Evolutionary conservation across 2,888 invertebrate genomes (phyloP), one percentile per base, ranked within the genome.

Genomic region (Rapana venosa): DNA sequence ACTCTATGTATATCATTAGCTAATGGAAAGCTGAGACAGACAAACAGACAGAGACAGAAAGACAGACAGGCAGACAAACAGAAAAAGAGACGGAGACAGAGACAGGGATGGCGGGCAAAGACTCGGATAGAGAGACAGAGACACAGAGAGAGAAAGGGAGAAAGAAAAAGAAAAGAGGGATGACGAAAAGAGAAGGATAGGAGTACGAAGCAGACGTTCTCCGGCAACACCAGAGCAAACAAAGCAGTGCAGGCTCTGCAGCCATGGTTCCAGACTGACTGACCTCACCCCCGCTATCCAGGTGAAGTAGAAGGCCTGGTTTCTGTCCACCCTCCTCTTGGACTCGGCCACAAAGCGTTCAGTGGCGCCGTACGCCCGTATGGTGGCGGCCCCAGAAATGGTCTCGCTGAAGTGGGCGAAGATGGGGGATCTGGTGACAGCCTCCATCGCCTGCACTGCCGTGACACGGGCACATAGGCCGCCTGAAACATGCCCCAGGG

Each of bases 281-380:
- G 6, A 83, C 83, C 83, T 83, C 11, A 83, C 22, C 15, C 81
- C 83, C 26, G 83, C 83, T 20, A 83, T 22, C 47, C 83, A 83
- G 47, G 94, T 93, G 92, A 94, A 96, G 74, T 93, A 94, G 96
- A 98, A 98, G 86, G 98, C 97, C 96, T 98, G 98, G 91, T 95
- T 95, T 88, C 93, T 91, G 87, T 96, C 95, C 0, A 96, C 94
- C 66, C 93, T 92, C 4, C 92, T 88, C 81, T 94, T 93, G 70
- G 93, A 91, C 22, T 93, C 92, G 0, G 20, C 36, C 36, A 90
- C 56, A 74, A 91, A 91, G 22, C 87, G 87, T 0, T 89, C 89
- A 90, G 94, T 92, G 22, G 92, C 93, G 0, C 92, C 91, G 92
- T 94, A 96, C 2, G 96, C 96, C 85, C 95, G 89, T 87, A 96